Percentiles rank a stretch among this genome's conserved stretches.
phyloP scores from a whole-genome alignment of 2,888 invertebrate genomes.

The Atrina japonica region DNA sequence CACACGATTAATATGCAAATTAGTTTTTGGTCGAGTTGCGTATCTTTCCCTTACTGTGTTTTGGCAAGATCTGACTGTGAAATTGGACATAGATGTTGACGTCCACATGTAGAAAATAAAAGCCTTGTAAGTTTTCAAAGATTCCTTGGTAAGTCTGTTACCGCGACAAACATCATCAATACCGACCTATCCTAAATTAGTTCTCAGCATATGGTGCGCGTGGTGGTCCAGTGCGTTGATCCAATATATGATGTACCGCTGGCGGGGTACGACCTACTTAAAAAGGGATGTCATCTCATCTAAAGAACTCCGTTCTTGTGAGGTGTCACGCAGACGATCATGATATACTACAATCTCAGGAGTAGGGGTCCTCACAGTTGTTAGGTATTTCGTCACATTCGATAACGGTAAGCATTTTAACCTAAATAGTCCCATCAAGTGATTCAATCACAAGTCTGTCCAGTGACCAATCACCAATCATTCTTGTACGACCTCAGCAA shows the following conservation, averaged over 20 bases:
- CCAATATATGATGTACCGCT: slow-evolving; percentile 27
- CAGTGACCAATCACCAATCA: slow-evolving; percentile 7
- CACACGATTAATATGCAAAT: too few relatives aligned
- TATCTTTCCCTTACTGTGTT: too few relatives aligned
- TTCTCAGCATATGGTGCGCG: slow-evolving; percentile 35
- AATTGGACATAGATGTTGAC: too few relatives aligned
- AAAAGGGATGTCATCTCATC: slow-evolving; percentile 21
- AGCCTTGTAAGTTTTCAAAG: slow-evolving; percentile 21
- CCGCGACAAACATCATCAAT: slow-evolving; percentile 31
- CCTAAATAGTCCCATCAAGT: slow-evolving; percentile 11
- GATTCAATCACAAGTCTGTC: slow-evolving; percentile 10
- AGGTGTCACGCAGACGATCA: slow-evolving; percentile 27
- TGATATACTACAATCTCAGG: slow-evolving; percentile 1
- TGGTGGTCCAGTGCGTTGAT: slow-evolving; percentile 19
- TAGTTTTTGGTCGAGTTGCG: too few relatives aligned
- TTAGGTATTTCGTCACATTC: slow-evolving; percentile 29
- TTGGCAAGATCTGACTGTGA: too few relatives aligned
- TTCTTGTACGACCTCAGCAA: background rate
- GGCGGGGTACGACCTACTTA: slow-evolving; percentile 32
- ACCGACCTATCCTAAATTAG: slow-evolving; percentile 33
- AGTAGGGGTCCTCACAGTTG: slow-evolving; percentile 9
- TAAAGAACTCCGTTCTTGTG: background rate
- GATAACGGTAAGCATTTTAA: slow-evolving; percentile 17
- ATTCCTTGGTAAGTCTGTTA: background rate
- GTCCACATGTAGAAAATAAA: too few relatives aligned